Evolutionary conservation across 1,140 invertebrate species (phyloP), one percentile per base, ranked within the genome.

Genomic region (Drosophila sp.): DNA sequence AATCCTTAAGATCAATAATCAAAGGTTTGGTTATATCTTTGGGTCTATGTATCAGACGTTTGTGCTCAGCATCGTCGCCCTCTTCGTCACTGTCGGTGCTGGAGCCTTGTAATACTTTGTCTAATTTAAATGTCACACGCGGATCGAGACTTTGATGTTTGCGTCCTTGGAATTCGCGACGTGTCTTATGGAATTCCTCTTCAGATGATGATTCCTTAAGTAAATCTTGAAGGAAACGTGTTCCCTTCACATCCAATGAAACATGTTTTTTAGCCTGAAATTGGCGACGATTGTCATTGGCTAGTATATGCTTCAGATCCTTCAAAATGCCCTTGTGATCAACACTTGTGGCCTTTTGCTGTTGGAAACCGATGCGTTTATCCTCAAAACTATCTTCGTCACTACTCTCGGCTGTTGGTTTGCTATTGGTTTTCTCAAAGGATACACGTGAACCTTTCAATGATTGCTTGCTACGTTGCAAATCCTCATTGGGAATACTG

Each of bases 181-280:
- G 84, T 6, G 82, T 91, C 66, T 87, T 91, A 40, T 79, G 80
- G 57, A 92, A 92, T 25, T 92, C 91, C 71, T 92, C 91, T 58
- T 92, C 91, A 2, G 90, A 91, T 0, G 91, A 92, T 0, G 90
- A 91, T 2, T 90, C 91, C 32, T 91, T 92, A 3, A 92, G 77
- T 30, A 92, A 58, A 71, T 92, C 86, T 47, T 92, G 72, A 8
- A 92, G 63, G 17, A 84, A 83, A 1, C 79, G 82, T 30, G 91
- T 91, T 25, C 85, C 82, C 68, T 92, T 92, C 1, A 92, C 72
- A 56, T 92, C 91, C 5, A 92, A 58, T 17, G 91, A 92, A 1
- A 92, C 91, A 63, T 92, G 91, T 63, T 92, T 92, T 55, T 92
- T 92, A 17, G 90, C 78, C 82, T 92, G 91, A 61, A 92, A 92